Evolutionary conservation across 2,113 vertebrate species (phyloP), one percentile per base, ranked within the genome.

Genomic region (Strix uralensis): DNA sequence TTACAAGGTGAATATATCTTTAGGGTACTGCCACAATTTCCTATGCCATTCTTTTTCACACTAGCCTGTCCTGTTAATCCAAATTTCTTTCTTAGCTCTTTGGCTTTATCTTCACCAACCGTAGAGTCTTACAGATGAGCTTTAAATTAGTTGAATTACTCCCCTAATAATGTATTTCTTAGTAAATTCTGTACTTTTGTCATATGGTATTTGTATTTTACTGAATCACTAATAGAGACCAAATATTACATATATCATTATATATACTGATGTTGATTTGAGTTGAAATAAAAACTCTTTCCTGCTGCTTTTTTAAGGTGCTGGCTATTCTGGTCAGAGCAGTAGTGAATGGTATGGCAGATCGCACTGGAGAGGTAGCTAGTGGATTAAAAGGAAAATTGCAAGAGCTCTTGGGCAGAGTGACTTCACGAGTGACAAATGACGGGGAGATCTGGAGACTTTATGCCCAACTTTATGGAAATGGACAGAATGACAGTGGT

Each of bases 331-430:
- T 99, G 81, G 99, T 99, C 25, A 96, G 97, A 61, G 98, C 98
- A 0, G 99, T 98, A 25, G 97, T 98, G 57, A 97, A 98, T 54
- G 98, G 98, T 61, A 88, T 99, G 92, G 63, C 90, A 1, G 98
- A 99, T 97, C 95, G 89, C 69, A 96, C 94, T 34, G 99, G 99
- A 30, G 97, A 96, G n/a, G 92, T 75, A 8, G 98, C 98, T 0
- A 94, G 86, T 7, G 71, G 94, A 40, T 96, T 99, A 54, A 98
- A 88, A 72, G 90, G 97, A 58, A 99, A 98, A 90, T 72, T 99
- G 81, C 98, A 97, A 92, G 99, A 99, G 90, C 98, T 99, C 17
- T 94, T 99, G 34, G 99, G 99, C 34, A 98, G 99, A 94, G 98
- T 99, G 92, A 99, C 98, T 30, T 98, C 99, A n/a, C 98, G 97